Evolutionary conservation across 1,140 invertebrate genomes (phyloP).

Genomic region (Monochamus saltuarius): DNA sequence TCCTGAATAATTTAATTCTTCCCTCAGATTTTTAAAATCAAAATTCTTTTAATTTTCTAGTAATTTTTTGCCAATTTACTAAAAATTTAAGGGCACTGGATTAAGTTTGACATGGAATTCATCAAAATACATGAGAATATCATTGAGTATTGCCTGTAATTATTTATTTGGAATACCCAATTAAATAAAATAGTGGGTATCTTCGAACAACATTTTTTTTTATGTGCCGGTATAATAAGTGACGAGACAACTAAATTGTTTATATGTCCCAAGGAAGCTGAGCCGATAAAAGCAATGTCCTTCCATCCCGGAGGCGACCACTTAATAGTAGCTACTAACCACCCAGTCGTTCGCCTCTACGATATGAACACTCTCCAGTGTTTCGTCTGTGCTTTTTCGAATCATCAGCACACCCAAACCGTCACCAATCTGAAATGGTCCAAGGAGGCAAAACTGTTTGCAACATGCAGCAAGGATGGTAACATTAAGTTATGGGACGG

Average conservation of each 20-base stretch:
- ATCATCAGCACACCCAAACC: conserved; percentile 86
- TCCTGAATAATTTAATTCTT: too few species aligned
- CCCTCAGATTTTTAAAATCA: too few species aligned
- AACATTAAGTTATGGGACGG: conserved; percentile 95
- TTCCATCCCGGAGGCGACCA: conserved; percentile 97
- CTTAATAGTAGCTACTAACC: conserved; percentile 89
- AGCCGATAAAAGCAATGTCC: conserved; percentile 82
- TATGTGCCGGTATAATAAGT: too few species aligned
- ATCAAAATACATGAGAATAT: too few species aligned
- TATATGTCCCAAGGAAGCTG: conserved; percentile 70
- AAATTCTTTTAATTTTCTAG: too few species aligned
- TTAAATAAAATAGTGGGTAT: too few species aligned
- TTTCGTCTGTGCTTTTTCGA: conserved; percentile 88
- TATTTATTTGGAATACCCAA: too few species aligned
- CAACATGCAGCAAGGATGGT: conserved; percentile 89
- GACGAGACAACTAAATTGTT: conserved; percentile 18
- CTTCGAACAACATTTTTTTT: too few species aligned
- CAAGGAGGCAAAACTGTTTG: conserved; percentile 82
- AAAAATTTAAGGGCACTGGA: too few species aligned
- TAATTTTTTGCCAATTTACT: too few species aligned
- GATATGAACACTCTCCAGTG: conserved; percentile 95
- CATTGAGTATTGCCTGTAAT: too few species aligned
- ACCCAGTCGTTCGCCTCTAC: conserved; percentile 89
- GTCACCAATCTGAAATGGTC: conserved; percentile 74
- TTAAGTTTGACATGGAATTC: too few species aligned